These are phyloP conservation scores for Tenodera sinensis DNA, from an alignment of 2,888 invertebrate genomes.

Conservation along the genomic window DNA sequence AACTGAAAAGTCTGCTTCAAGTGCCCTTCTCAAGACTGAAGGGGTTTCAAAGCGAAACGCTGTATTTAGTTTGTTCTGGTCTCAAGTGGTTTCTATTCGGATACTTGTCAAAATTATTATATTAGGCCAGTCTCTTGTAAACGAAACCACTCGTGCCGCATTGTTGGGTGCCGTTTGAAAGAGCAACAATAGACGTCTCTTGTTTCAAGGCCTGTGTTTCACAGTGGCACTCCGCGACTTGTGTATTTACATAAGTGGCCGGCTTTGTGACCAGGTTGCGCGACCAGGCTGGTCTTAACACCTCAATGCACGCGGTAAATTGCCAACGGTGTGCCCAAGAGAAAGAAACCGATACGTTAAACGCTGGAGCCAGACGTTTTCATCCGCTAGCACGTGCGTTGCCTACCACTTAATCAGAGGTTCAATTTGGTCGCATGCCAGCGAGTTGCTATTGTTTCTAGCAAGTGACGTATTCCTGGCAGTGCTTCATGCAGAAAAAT, in stretches of 20 bases:
- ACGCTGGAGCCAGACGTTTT: background rate
- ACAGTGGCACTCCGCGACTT: background rate
- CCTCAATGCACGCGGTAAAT: background rate
- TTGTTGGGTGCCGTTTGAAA: background rate
- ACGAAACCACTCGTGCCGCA: background rate
- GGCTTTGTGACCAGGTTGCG: background rate
- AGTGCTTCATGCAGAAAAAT: no score
- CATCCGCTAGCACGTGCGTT: background rate
- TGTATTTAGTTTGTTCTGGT: background rate
- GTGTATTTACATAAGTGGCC: background rate
- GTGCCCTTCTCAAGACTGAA: background rate
- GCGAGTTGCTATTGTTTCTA: no score
- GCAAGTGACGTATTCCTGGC: no score
- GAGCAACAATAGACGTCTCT: background rate
- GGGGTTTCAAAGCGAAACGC: conserved; percentile 4
- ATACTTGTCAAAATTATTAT: background rate
- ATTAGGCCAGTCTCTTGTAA: background rate
- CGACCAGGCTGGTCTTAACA: background rate
- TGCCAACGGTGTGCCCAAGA: background rate
- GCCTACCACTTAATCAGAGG: no score
- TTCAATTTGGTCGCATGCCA: no score
- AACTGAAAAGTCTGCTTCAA: background rate
- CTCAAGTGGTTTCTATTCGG: background rate
- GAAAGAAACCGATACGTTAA: background rate
- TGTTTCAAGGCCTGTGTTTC: background rate